phyloP scores from a whole-genome alignment of 2,113 vertebrate species.

The Anhinga rufa region DNA sequence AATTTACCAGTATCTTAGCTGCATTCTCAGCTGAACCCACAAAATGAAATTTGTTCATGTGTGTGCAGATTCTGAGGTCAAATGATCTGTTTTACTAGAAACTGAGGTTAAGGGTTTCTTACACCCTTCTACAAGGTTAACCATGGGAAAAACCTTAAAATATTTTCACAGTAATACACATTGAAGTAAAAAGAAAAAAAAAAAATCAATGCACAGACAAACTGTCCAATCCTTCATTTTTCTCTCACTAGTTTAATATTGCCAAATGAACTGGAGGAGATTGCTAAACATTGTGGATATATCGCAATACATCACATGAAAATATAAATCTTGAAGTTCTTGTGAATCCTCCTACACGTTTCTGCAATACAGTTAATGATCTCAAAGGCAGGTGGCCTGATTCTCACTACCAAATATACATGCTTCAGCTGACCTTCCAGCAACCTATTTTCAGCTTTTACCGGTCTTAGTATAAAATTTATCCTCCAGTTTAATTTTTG shows the following conservation, averaged over 20 bases:
- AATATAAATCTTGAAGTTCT: not conserved
- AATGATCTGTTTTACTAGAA: not conserved
- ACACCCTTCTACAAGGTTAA: not conserved
- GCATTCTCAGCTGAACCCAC: not conserved
- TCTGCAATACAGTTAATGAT: not conserved
- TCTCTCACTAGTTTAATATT: not conserved
- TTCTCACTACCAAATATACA: not conserved
- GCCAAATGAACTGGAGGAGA: not conserved
- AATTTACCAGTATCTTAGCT: not conserved
- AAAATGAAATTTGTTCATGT: accelerated
- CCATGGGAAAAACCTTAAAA: not conserved
- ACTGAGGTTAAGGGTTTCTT: not conserved
- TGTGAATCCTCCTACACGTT: not conserved
- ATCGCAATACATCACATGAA: not conserved
- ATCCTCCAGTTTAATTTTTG: not conserved
- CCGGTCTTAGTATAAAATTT: not conserved
- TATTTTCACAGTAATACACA: not conserved
- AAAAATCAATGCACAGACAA: not conserved
- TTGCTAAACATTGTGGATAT: not conserved
- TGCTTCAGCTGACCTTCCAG: not conserved
- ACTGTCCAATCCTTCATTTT: not conserved
- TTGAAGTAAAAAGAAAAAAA: not conserved
- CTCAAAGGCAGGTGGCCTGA: not conserved
- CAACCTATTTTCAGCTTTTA: not conserved
- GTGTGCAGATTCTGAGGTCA: not conserved